These are phyloP conservation scores for Urocolius indicus DNA, from an alignment of 2,113 vertebrate species.

Conservation along the genomic window DNA sequence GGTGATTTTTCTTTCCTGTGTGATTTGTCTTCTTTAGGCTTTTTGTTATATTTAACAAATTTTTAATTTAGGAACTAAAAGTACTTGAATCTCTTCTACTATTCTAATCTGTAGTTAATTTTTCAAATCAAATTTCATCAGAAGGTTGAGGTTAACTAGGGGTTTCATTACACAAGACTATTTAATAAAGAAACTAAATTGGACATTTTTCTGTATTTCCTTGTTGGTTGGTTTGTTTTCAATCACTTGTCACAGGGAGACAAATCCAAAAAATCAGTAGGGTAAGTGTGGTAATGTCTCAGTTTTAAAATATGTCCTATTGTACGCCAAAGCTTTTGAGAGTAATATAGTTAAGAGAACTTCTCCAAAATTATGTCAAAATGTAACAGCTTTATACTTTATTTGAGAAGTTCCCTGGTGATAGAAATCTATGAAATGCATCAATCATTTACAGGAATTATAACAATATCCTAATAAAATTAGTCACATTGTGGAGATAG, in stretches of 20 bases:
- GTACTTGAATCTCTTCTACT: not conserved
- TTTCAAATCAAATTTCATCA: not conserved
- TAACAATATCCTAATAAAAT: not conserved
- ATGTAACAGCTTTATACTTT: not conserved
- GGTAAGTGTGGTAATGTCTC: not conserved
- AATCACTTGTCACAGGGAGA: not conserved
- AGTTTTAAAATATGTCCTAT: not conserved
- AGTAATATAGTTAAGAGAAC: not conserved
- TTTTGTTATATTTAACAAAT: not conserved
- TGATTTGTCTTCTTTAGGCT: not conserved
- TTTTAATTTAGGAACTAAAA: not conserved
- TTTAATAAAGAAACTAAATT: not conserved
- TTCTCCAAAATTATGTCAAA: not conserved
- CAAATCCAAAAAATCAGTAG: not conserved
- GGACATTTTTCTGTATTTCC: not conserved
- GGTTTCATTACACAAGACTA: not conserved
- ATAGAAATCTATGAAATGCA: not conserved
- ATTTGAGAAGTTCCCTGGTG: not conserved
- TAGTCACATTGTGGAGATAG: not conserved
- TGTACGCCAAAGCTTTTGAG: not conserved
- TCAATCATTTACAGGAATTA: not conserved
- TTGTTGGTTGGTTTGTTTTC: not conserved
- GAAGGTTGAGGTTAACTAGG: not conserved
- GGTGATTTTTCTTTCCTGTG: not conserved
- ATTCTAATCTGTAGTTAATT: not conserved